Evolutionary conservation across 2,113 vertebrate genomes (phyloP).

Genomic region (Phyllostomus discolor): DNA sequence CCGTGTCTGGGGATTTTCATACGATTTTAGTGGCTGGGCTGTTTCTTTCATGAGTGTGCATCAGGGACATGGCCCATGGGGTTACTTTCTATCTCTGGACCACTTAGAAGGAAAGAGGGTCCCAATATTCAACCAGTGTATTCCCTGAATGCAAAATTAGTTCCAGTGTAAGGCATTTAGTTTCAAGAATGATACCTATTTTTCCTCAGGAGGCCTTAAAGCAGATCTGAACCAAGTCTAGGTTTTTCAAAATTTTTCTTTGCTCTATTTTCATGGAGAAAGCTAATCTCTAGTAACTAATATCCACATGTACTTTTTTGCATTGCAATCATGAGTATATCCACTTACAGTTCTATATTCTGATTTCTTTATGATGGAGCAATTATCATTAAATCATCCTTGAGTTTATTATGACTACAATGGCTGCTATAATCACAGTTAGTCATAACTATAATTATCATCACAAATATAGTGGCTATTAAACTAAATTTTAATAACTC

Average conservation of each 20-base stretch:
- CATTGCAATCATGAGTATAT: not conserved
- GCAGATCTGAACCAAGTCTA: not conserved
- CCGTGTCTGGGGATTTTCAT: not conserved
- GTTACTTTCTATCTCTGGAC: not conserved
- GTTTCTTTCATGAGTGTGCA: not conserved
- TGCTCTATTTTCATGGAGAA: constrained; percentile 27
- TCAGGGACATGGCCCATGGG: not conserved
- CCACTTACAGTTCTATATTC: constrained; percentile 45
- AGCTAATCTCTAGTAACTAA: constrained; percentile 15
- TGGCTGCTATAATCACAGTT: constrained; percentile 57
- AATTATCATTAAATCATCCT: constrained; percentile 60
- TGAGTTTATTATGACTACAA: constrained; percentile 61
- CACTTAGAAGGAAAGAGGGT: not conserved
- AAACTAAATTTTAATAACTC: constrained; percentile 66
- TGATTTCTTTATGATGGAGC: constrained; percentile 63
- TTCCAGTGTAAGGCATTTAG: not conserved
- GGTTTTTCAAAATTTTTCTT: constrained; percentile 14
- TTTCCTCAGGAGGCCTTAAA: not conserved
- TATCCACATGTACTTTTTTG: not conserved
- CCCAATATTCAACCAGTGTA: not conserved
- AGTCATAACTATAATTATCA: constrained; percentile 65
- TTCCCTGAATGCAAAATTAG: not conserved
- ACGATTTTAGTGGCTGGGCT: not conserved
- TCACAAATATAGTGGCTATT: constrained; percentile 63
- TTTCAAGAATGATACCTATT: not conserved